These are phyloP conservation scores for Colostygia pectinataria DNA, from an alignment of 2,888 invertebrate genomes.

Conservation along the genomic window DNA sequence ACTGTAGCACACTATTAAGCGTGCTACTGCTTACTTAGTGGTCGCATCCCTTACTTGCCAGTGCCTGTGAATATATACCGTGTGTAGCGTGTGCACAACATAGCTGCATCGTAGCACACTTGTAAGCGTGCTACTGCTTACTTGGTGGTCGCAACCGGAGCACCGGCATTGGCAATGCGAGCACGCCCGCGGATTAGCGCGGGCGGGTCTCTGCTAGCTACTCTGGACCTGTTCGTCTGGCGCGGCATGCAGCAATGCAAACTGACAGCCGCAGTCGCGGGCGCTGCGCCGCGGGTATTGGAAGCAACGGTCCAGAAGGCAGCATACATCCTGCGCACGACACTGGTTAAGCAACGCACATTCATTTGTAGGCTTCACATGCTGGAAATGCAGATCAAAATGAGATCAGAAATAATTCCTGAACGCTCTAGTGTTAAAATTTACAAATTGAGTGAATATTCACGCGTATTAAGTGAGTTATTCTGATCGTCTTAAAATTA, in stretches of 20 bases:
- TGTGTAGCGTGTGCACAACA: slow-evolving; percentile 43
- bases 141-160: slow-evolving; percentile 78
- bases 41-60: slow-evolving; percentile 9
- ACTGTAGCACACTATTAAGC: too few relatives aligned
- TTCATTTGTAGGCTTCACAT: slow-evolving; percentile 28
- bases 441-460: too few relatives aligned
- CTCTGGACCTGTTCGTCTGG: slow-evolving; percentile 83
- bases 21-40: background rate
- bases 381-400: slow-evolving; percentile 8
- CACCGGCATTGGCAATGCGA: slow-evolving; percentile 77
- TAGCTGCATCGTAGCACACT: slow-evolving; percentile 55
- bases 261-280: slow-evolving; percentile 95
- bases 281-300: slow-evolving; percentile 90
- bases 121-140: slow-evolving; percentile 74
- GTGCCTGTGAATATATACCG: slow-evolving; percentile 37
- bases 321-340: slow-evolving; percentile 90
- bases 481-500: too few relatives aligned
- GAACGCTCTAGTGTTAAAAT: too few relatives aligned
- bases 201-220: slow-evolving; percentile 83
- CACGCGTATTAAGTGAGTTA: too few relatives aligned
- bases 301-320: slow-evolving; percentile 94
- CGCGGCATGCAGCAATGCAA: slow-evolving; percentile 93
- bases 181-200: slow-evolving; percentile 75
- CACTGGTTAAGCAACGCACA: slow-evolving; percentile 73
- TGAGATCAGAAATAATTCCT: background rate